Evolutionary conservation across 2,113 vertebrate genomes (phyloP), one percentile per base, ranked within the genome.

Genomic region (Colaptes auratus): DNA sequence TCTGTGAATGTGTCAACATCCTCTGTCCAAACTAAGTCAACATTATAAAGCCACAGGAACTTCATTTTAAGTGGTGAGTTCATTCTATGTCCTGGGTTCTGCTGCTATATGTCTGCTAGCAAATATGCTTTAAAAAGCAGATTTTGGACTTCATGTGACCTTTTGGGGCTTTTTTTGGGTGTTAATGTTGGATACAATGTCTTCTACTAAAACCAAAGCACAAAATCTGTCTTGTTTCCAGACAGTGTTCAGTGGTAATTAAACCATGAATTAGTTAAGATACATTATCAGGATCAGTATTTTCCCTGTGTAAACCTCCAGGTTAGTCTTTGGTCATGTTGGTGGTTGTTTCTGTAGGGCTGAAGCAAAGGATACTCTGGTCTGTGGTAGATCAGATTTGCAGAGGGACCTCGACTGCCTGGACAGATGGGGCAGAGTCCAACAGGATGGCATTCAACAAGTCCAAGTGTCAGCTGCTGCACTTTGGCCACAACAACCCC

Each of bases 31-130:
- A 50, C 7, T 3, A 21, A 52, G 27, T 25, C 5, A 18, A 42
- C 12, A 60, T 65, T 6, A 9, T 11, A 42, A 70, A 77, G 14
- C 24, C 30, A 9, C 27, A 28, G 46, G 42, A 50, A 4, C n/a
- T 42, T n/a, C 4, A 12, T 1, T 50, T 1, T 5, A 46, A 44
- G 23, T 3, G 17, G 2, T 4, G 25, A 55, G 3, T 35, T 86
- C 6, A 6, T 59, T 27, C 11, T 0, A 0, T 56, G 35, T 50
- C 5, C n/a, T 69, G 4, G 2, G 0, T 82, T 69, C 16, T 65
- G 3, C 36, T 56, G 5, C 36, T 44, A 6, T 7, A 2, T 0
- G 0, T 39, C 27, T 69, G 6, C 64, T 42, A 83, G 35, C 12
- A 81, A 88, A 44, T 36, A 18, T 0, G 10, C 46, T 70, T 75